These are phyloP conservation scores for Akabosia matsudoensis DNA, from an alignment of 1,140 invertebrate species.

Conservation along the genomic window DNA sequence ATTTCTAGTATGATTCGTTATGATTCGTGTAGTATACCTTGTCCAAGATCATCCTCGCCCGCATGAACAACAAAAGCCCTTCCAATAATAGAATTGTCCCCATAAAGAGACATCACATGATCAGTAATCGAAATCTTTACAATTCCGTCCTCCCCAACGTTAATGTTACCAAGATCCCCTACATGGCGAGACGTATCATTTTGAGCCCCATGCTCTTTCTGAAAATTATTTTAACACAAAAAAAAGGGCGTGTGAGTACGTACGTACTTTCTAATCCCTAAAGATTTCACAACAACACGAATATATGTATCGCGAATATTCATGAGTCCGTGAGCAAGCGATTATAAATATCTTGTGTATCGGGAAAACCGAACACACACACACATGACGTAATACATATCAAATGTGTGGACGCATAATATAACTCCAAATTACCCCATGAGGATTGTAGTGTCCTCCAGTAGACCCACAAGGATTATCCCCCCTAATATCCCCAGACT, in stretches of 20 bases:
- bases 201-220: slow-evolving; percentile 55
- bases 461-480: slow-evolving; percentile 18
- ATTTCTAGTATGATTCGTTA: no score
- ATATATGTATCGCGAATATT: no score
- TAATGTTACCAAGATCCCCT: slow-evolving; percentile 59
- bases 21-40: no score
- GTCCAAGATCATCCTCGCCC: slow-evolving; percentile 56
- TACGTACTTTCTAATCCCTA: no score
- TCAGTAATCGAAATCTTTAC: slow-evolving; percentile 48
- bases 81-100: slow-evolving; percentile 56
- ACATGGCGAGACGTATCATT: slow-evolving; percentile 54
- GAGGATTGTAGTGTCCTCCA: slow-evolving; percentile 33
- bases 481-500: slow-evolving; percentile 11
- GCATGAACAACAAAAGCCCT: slow-evolving; percentile 55
- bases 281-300: no score
- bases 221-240: slow-evolving; percentile 2
- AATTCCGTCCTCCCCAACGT: slow-evolving; percentile 50
- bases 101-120: slow-evolving; percentile 50
- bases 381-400: no score
- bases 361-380: no score
- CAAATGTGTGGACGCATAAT: background rate
- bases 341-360: no score
- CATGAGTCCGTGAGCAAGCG: no score
- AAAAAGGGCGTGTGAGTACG: background rate
- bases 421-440: slow-evolving; percentile 17